A percentile compares a stretch with the other conserved stretches of the same genome.
Conservation (phyloP, 64 coral and sea anemone genomes). For the Trachythela sp. region DNA sequence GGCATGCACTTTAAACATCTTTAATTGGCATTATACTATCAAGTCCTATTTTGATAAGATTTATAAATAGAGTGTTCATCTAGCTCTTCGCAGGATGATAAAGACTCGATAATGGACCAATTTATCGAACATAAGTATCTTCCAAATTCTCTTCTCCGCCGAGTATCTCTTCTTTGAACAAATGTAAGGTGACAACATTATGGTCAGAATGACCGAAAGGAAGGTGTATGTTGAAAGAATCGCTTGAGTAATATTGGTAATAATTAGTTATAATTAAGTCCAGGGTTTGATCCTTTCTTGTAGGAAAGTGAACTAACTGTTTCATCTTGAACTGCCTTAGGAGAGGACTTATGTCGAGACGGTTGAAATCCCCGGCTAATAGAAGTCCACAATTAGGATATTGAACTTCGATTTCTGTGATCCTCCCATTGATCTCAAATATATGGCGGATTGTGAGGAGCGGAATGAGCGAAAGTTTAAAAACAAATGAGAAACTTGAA, state of each 20-base stretch:
- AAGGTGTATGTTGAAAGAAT: background rate
- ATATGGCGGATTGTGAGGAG: no score
- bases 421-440: no score
- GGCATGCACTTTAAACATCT: conserved; percentile 39
- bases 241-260: background rate
- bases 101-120: conserved; percentile 28
- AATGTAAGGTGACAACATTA: background rate
- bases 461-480: no score
- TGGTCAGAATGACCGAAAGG: conserved; percentile 20
- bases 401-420: background rate
- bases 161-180: background rate
- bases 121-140: conserved; percentile 31
- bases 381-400: background rate
- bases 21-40: conserved; percentile 47
- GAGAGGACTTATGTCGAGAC: background rate
- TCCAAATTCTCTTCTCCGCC: conserved; percentile 10
- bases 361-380: background rate
- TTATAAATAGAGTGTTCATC: conserved; percentile 28
- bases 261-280: conserved; percentile 10
- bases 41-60: conserved; percentile 30
- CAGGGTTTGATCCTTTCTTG: background rate
- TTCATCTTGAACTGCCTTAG: conserved; percentile 5
- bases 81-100: conserved; percentile 22
- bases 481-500: no score
- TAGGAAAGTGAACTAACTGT: conserved; percentile 22